Percentiles rank a stretch among this genome's conserved stretches.
Evolutionary conservation across 1,140 invertebrate genomes (phyloP).

Genomic region (Scaptodrosophila lebanonensis): DNA sequence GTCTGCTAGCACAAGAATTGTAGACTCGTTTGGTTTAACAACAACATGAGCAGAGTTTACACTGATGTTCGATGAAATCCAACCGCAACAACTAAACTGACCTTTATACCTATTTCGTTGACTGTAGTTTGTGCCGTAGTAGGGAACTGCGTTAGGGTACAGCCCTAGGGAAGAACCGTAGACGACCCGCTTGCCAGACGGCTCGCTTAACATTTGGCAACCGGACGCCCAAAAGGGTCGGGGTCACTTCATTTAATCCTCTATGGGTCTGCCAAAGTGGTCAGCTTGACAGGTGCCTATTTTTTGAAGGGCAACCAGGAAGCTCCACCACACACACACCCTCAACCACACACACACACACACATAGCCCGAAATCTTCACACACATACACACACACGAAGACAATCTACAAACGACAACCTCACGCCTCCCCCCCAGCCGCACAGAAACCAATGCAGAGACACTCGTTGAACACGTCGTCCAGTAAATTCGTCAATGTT

Average conservation of each 20-base stretch:
- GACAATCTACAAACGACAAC: background rate
- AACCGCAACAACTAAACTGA: slow-evolving; percentile 51
- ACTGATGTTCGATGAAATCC: slow-evolving; percentile 11
- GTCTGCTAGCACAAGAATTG: slow-evolving; percentile 27
- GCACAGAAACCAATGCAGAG: slow-evolving; percentile 3
- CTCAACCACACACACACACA: slow-evolving; percentile 10
- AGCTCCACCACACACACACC: background rate
- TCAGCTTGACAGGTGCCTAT: no score
- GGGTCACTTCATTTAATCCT: no score
- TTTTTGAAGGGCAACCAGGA: background rate
- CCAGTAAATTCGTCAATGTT: slow-evolving; percentile 45
- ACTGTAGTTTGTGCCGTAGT: slow-evolving; percentile 77
- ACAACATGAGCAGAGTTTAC: slow-evolving; percentile 8
- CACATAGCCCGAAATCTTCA: background rate
- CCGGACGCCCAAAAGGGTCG: no score
- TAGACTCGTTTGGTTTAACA: slow-evolving; percentile 55
- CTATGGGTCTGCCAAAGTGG: no score
- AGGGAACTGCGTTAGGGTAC: background rate
- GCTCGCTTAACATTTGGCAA: no score
- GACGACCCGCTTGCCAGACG: no score
- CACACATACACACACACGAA: background rate
- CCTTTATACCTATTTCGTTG: slow-evolving; percentile 77
- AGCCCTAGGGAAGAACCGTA: no score
- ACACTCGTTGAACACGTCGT: slow-evolving; percentile 32
- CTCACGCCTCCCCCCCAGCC: slow-evolving; percentile 1